Evolutionary conservation across 2,888 invertebrate genomes (phyloP).

Genomic region (Tridacna crocea): DNA sequence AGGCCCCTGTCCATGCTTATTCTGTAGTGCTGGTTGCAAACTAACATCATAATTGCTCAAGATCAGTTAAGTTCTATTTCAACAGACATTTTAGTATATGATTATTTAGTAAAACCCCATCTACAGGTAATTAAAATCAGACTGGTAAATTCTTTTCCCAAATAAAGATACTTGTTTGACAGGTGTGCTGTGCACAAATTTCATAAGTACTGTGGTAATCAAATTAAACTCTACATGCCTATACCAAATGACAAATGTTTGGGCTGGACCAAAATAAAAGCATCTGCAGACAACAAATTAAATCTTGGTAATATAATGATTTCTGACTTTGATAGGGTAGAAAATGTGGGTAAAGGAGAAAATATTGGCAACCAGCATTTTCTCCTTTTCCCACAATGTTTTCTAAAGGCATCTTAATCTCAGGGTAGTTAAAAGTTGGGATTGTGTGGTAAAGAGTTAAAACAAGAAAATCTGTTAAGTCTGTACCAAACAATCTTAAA

Average conservation of each 20-base stretch:
- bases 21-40: too few species aligned
- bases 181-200: neutral
- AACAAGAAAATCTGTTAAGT: neutral
- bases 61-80: too few species aligned
- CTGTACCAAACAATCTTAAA: too few species aligned
- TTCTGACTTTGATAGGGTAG: neutral
- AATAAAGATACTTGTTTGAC: neutral
- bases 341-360: neutral
- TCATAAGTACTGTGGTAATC: neutral
- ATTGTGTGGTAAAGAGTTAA: slow-evolving; percentile 4
- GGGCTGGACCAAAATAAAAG: neutral
- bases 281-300: neutral
- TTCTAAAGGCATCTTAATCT: neutral
- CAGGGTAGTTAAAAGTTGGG: neutral
- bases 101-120: too few species aligned
- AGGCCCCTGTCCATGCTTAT: too few species aligned
- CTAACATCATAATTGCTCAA: too few species aligned
- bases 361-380: neutral
- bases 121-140: too few species aligned
- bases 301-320: too few species aligned
- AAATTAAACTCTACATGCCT: neutral
- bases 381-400: slow-evolving; percentile 9
- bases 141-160: too few species aligned
- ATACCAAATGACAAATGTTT: neutral
- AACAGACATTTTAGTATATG: too few species aligned